These are phyloP conservation scores for Malurus cyaneus DNA, from an alignment of 2,113 vertebrate genomes.

Conservation along the genomic window DNA sequence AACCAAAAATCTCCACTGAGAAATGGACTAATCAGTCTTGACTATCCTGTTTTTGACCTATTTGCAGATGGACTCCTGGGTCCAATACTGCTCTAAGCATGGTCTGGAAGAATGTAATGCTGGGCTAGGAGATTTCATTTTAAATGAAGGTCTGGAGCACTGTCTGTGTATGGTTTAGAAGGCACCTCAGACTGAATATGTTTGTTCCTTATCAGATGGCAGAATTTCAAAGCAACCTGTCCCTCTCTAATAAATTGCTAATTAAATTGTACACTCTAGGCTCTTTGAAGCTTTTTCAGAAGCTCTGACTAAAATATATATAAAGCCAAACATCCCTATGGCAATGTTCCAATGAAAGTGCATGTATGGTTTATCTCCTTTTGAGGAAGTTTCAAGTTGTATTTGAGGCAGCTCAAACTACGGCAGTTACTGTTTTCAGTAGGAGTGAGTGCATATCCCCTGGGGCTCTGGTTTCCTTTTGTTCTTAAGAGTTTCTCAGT, in stretches of 20 bases:
- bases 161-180: neutral
- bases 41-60: neutral
- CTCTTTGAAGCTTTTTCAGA: constrained; percentile 52
- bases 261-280: constrained; percentile 27
- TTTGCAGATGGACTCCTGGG: neutral
- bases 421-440: neutral
- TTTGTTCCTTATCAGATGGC: constrained; percentile 35
- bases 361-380: neutral
- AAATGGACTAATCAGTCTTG: neutral
- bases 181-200: neutral
- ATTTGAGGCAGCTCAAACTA: neutral
- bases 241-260: constrained; percentile 26
- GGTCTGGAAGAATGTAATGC: neutral
- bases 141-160: neutral
- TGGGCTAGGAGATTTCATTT: neutral
- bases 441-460: neutral
- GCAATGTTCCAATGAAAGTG: neutral
- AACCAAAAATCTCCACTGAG: neutral
- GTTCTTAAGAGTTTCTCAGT: constrained; percentile 8
- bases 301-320: constrained; percentile 4
- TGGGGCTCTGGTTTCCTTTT: neutral
- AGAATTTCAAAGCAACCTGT: constrained; percentile 9
- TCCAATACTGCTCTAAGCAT: neutral
- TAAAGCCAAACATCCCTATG: neutral
- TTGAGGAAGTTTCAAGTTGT: neutral